Evolutionary conservation across 1,140 invertebrate genomes (phyloP), one percentile per base, ranked within the genome.

Genomic region (Drosophila pachea): DNA sequence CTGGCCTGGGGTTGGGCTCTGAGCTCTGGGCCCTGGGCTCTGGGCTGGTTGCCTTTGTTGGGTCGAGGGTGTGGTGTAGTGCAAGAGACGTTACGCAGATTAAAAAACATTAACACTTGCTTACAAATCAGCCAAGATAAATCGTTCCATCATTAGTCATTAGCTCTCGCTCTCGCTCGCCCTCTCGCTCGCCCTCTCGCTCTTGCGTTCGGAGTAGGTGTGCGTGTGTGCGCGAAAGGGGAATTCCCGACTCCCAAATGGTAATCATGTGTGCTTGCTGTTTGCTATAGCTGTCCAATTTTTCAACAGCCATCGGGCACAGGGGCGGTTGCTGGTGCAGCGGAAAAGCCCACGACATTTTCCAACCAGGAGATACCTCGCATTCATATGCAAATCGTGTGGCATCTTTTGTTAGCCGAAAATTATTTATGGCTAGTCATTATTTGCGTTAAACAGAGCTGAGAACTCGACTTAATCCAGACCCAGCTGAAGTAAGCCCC

Each of bases 71-170:
- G 38, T 43, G 42, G 7, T 4, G n/a, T 31, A 43, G 56, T 52
- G 31, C 35, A 43, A 61, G 16, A 31, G 31, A 35, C 53, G 29
- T 33, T 64, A 36, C 48, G 47, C 33, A 69, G 63, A 69, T 69
- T 69, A 69, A 66, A 72, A 62, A 72, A 68, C 69, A 72, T 72
- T 72, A 72, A 66, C 69, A 72, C 69, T 72, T 72, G 69, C 64
- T 56, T 50, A 56, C 58, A 72, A 72, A 68, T 72, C 60, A 62
- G 42, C 58, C 43, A 55, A 72, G 69, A 72, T 72, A 68, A 72
- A 72, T 72, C 55, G 56, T 60, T 32, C 50, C 56, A 72, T 72
- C 69, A 72, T 72, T 72, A 72, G 64, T 72, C 69, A 72, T 72
- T 72, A 72, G 69, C 50, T 22, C 31, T 43, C 22, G 22, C 22